phyloP scores from a whole-genome alignment of 2,113 vertebrate species.

The Carlito syrichta region DNA sequence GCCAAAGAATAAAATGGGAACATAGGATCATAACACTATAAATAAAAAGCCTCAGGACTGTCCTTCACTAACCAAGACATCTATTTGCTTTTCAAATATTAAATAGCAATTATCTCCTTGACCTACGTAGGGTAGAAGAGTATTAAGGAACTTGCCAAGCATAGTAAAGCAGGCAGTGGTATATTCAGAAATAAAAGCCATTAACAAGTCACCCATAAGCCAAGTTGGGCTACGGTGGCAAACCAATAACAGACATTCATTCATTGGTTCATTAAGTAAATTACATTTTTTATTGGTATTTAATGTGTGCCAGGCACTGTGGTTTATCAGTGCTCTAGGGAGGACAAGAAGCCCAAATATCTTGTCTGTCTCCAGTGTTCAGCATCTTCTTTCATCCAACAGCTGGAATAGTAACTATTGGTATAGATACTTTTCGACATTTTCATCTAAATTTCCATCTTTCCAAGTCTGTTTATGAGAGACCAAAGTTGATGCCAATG shows the following conservation, averaged over 20 bases:
- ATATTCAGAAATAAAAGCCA: not conserved
- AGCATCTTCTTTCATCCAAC: not conserved
- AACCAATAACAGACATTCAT: not conserved
- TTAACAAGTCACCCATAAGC: not conserved
- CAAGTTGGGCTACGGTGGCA: not conserved
- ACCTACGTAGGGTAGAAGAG: not conserved
- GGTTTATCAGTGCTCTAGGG: not conserved
- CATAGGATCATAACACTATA: not conserved
- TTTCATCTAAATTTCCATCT: not conserved
- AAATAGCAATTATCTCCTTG: conserved; percentile 16
- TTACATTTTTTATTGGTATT: not conserved
- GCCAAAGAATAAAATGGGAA: not conserved
- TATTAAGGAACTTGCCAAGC: not conserved
- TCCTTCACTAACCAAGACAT: not conserved
- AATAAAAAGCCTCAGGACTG: not conserved
- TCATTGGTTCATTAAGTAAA: not conserved
- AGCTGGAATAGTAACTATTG: not conserved
- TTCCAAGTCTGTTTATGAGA: not conserved
- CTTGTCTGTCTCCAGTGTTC: not conserved
- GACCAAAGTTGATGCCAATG: not conserved
- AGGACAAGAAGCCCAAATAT: not conserved
- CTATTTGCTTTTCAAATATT: conserved; percentile 40
- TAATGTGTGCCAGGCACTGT: not conserved
- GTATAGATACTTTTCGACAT: not conserved
- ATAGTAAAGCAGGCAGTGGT: not conserved